Conservation (phyloP, 2,113 vertebrate genomes). For the Orycteropus afer region DNA sequence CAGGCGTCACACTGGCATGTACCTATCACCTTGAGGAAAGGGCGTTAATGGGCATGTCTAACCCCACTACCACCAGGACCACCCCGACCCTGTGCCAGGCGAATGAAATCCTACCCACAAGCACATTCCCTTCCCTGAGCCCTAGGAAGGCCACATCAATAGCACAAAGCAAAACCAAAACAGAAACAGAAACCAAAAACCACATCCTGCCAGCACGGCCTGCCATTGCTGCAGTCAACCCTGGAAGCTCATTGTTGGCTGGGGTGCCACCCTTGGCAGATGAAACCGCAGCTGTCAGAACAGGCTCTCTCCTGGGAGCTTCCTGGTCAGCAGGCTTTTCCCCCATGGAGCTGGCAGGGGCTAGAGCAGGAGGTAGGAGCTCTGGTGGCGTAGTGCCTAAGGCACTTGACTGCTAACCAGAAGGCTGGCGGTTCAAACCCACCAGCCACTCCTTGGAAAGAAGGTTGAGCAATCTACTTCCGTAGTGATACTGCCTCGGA, state of each 20-base stretch:
- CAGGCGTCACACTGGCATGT: background rate
- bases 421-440: no score
- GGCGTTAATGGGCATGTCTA: background rate
- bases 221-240: background rate
- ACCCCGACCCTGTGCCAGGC: background rate
- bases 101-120: background rate
- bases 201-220: conserved; percentile 72
- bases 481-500: no score
- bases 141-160: background rate
- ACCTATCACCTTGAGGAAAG: conserved; percentile 35
- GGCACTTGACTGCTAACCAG: no score
- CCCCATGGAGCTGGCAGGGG: background rate
- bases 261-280: background rate
- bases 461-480: no score
- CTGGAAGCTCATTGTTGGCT: background rate
- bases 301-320: background rate
- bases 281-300: background rate
- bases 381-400: no score
- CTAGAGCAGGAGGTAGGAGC: no score
- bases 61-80: background rate
- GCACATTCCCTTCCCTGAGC: background rate
- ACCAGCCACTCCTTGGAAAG: no score
- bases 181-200: conserved; percentile 50
- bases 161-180: conserved; percentile 49
- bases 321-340: background rate